Percentiles rank a stretch among this genome's conserved stretches.
phyloP scores from a whole-genome alignment of 1,140 invertebrate species.

The Musca vetustissima region DNA sequence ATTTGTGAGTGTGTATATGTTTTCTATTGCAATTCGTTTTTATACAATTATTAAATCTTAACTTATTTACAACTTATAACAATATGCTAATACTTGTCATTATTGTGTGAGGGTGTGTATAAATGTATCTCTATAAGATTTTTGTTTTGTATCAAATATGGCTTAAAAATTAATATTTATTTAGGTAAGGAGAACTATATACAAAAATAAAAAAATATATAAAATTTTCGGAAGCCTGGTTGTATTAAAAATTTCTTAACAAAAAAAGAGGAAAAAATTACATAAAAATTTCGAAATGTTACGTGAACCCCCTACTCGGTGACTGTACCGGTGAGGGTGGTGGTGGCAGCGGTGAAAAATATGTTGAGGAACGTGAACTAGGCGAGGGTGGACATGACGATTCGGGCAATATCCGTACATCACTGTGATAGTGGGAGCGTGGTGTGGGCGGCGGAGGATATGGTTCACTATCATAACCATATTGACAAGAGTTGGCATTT shows the following conservation, averaged over 20 bases:
- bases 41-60: too few species aligned
- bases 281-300: slow-evolving; percentile 53
- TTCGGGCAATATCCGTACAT: slow-evolving; percentile 58
- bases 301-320: slow-evolving; percentile 55
- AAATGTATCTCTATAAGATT: too few species aligned
- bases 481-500: slow-evolving; percentile 48
- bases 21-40: too few species aligned
- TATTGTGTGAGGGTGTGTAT: too few species aligned
- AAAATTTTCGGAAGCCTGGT: neutral
- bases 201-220: too few species aligned
- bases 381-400: slow-evolving; percentile 75
- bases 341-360: slow-evolving; percentile 72
- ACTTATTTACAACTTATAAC: too few species aligned
- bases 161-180: too few species aligned
- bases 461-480: slow-evolving; percentile 68
- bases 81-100: too few species aligned
- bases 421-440: slow-evolving; percentile 72
- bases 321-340: slow-evolving; percentile 72
- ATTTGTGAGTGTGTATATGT: too few species aligned
- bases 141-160: too few species aligned
- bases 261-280: slow-evolving; percentile 31
- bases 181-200: too few species aligned
- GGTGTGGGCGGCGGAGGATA: slow-evolving; percentile 85
- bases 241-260: neutral
- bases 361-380: slow-evolving; percentile 73